Base-by-base conservation (phyloP, 2,888 invertebrate genomes). In the Crossocerus cetratus region DNA sequence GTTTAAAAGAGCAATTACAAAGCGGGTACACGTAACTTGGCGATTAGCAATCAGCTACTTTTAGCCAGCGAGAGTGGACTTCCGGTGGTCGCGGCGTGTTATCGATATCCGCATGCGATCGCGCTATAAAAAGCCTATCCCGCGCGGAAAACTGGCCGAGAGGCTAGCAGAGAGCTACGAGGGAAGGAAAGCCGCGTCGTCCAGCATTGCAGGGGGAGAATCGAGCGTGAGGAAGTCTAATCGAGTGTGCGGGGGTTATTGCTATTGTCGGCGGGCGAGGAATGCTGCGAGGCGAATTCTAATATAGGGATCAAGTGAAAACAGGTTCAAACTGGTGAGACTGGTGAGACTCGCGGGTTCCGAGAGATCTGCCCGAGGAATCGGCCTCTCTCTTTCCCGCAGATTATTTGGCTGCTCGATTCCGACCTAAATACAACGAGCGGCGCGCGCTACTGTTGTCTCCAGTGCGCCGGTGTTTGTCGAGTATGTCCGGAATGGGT, bases 271-370 rank as follows among this genome's bases (percentile, higher is more conserved):
- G 56, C 61, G 63, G 64, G 23, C 61, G 55, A 49, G 67, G 42
- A 42, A 42, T 22, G 60, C 60, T 75, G 3, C 58, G 45, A 13
- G 54, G 57, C 64, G 57, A 63, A 60, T 72, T 69, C 67, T 61
- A 75, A 72, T 77, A 72, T 77, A 72, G 72, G 67, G 18, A 64
- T 45, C 68, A 65, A 59, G 69, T 55, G 77, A 69, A 76, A 76
- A 77, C 77, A 76, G 76, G 76, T 72, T 73, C 77, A 72, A 72
- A 72, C 69, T 55, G 76, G 60, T 76, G 76, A 72, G 65, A 70
- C 62, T 62, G 11, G 71, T n/a, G n/a, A n/a, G n/a, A n/a, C n/a
- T n/a, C n/a, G n/a, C n/a, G n/a, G n/a, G n/a, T n/a, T n/a, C n/a
- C n/a, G n/a, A n/a, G n/a, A n/a, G n/a, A n/a, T n/a, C n/a, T 67